Conservation (phyloP, 1,140 invertebrate genomes). For the Anagrus nilaparvatae region DNA sequence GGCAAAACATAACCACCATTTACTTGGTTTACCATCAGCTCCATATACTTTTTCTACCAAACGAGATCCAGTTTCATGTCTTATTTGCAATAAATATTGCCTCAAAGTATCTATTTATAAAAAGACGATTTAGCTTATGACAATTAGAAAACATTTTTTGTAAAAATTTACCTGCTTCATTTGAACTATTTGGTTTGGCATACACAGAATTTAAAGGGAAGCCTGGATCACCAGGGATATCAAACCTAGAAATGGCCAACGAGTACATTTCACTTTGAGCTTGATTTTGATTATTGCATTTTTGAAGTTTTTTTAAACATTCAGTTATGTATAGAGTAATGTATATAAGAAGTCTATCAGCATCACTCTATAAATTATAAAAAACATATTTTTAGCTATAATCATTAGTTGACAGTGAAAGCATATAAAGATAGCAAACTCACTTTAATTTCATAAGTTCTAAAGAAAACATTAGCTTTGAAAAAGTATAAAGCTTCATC, state of each 20-base stretch:
- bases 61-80: slow-evolving; percentile 88
- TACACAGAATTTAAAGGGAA: slow-evolving; percentile 99
- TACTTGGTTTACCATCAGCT: slow-evolving; percentile 89
- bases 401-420: too few relatives aligned
- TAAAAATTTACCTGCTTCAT: slow-evolving; percentile 60
- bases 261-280: slow-evolving; percentile 93
- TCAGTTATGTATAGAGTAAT: slow-evolving; percentile 98
- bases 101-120: slow-evolving; percentile 72
- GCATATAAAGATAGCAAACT: slow-evolving; percentile 1
- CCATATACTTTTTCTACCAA: slow-evolving; percentile 72
- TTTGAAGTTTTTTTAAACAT: slow-evolving; percentile 90
- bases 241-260: slow-evolving; percentile 88
- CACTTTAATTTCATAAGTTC: slow-evolving; percentile 97
- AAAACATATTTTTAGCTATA: too few relatives aligned
- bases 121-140: not conserved
- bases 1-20: slow-evolving; percentile 99
- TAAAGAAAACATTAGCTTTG: slow-evolving; percentile 98
- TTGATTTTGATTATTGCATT: slow-evolving; percentile 80
- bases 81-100: slow-evolving; percentile 85
- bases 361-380: slow-evolving; percentile 62
- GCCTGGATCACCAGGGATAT: slow-evolving; percentile 90
- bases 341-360: slow-evolving; percentile 94
- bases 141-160: not conserved
- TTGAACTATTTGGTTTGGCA: slow-evolving; percentile 66
- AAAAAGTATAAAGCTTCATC: slow-evolving; percentile 97